Conservation (phyloP, 2,888 invertebrate genomes). For the Chymomyza amoena region DNA sequence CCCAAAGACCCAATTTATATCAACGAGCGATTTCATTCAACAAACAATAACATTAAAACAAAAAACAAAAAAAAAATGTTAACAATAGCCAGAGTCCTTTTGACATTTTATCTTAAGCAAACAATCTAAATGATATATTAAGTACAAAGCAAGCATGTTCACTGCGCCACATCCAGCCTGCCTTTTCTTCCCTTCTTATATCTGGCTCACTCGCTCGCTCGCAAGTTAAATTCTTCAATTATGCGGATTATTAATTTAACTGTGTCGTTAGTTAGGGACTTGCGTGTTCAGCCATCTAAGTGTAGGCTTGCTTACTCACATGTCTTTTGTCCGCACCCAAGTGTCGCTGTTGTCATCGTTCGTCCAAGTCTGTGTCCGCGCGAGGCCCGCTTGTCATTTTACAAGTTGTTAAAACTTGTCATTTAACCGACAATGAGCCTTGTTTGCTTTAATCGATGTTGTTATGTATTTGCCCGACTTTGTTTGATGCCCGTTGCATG, state of each 20-base stretch:
- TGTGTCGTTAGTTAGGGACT: slow-evolving; percentile 60
- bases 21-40: slow-evolving; percentile 36
- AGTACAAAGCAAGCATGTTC: slow-evolving; percentile 75
- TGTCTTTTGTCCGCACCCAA: slow-evolving; percentile 1
- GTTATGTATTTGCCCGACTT: slow-evolving; percentile 68
- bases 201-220: slow-evolving; percentile 29
- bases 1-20: slow-evolving; percentile 38
- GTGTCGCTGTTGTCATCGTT: slow-evolving; percentile 1
- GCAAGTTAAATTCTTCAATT: slow-evolving; percentile 76
- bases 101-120: slow-evolving; percentile 69
- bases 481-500: slow-evolving; percentile 26
- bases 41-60: slow-evolving; percentile 39
- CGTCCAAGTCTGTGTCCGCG: slow-evolving; percentile 1
- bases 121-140: slow-evolving; percentile 79
- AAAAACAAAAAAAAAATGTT: slow-evolving; percentile 53
- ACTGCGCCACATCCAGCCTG: slow-evolving; percentile 39
- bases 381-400: slow-evolving; percentile 64
- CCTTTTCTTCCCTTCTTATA: background rate
- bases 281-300: background rate
- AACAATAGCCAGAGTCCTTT: slow-evolving; percentile 66
- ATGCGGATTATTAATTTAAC: slow-evolving; percentile 79
- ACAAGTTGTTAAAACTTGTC: slow-evolving; percentile 77
- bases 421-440: slow-evolving; percentile 77
- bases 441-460: slow-evolving; percentile 77
- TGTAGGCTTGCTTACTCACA: background rate